Percentiles rank a stretch among this genome's conserved stretches.
Conservation (phyloP, 2,113 vertebrate species). For the Gobiocypris rarus region DNA sequence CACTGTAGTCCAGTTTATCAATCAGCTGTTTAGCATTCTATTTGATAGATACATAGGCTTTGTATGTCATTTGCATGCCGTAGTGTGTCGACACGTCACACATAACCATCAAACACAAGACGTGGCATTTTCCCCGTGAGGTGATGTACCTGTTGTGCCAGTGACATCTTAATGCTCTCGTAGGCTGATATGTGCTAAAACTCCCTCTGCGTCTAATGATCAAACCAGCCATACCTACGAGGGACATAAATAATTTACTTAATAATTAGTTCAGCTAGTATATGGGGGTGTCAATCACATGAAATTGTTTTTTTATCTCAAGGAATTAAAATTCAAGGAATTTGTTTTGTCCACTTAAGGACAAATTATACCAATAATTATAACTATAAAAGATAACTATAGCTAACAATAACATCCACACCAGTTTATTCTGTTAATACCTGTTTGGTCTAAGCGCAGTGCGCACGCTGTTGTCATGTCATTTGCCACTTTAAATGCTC, state of each 20-base stretch:
- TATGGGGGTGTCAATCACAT: slow-evolving; percentile 28
- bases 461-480: too few relatives aligned
- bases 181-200: slow-evolving; percentile 2
- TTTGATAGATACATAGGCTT: not conserved
- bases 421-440: too few relatives aligned
- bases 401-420: too few relatives aligned
- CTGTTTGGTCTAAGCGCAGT: too few relatives aligned
- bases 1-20: slow-evolving; percentile 33
- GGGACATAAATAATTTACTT: slow-evolving; percentile 33
- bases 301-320: too few relatives aligned
- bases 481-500: too few relatives aligned
- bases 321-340: too few relatives aligned
- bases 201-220: slow-evolving; percentile 5
- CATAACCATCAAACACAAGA: not conserved
- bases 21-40: slow-evolving; percentile 2
- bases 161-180: slow-evolving; percentile 15
- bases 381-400: too few relatives aligned
- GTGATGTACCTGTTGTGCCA: slow-evolving; percentile 9
- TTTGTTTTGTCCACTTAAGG: too few relatives aligned
- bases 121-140: not conserved
- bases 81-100: not conserved
- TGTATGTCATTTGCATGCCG: slow-evolving; percentile 29
- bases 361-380: too few relatives aligned
- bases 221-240: not conserved
- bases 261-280: slow-evolving; percentile 4